Percentiles rank a stretch among this genome's conserved stretches.
phyloP scores from a whole-genome alignment of 2,113 vertebrate genomes.

The Noturus placidus region DNA sequence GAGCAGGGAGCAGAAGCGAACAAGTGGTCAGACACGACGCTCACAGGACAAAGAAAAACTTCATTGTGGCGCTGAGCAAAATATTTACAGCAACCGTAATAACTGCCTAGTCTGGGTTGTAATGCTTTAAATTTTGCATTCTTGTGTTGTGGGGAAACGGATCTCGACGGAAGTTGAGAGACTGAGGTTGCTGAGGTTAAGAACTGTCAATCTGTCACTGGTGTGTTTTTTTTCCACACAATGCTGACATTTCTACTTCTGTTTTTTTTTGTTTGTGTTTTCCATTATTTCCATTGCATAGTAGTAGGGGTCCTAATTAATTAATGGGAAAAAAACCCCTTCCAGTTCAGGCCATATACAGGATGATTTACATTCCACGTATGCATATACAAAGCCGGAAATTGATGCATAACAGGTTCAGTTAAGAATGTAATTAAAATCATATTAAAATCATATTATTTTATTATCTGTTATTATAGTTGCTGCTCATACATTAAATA shows the following conservation, averaged over 20 bases:
- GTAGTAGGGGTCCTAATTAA: no score
- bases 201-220: background rate
- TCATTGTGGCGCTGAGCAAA: background rate
- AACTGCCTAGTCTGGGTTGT: background rate
- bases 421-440: background rate
- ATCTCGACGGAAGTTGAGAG: background rate
- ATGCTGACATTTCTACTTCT: background rate
- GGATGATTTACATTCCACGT: no score
- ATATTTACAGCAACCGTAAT: background rate
- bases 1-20: background rate
- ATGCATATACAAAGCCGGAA: no score
- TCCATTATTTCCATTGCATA: background rate
- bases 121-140: background rate
- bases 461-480: background rate
- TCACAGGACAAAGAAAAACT: background rate
- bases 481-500: no score
- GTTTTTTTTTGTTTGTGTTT: background rate
- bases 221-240: background rate
- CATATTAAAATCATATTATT: background rate
- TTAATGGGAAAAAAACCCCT: no score
- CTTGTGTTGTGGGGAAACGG: background rate
- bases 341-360: no score
- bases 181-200: background rate
- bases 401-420: no score
- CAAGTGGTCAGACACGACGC: background rate